Evolutionary conservation across 2,113 vertebrate genomes (phyloP).

Genomic region (Ia io): DNA sequence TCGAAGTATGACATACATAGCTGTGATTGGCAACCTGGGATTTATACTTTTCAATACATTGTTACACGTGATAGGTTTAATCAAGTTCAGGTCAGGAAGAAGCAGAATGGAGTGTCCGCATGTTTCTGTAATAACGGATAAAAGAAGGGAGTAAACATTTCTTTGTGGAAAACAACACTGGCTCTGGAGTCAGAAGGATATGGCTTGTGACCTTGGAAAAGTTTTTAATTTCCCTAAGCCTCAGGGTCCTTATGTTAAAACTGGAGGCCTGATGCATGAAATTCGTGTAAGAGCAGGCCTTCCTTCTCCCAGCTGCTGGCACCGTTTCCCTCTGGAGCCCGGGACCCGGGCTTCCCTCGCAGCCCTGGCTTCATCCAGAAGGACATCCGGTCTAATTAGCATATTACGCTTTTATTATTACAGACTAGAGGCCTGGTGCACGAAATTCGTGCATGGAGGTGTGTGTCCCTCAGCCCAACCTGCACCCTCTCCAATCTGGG

Average conservation of each 20-base stretch:
- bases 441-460: too few species aligned
- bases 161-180: not conserved
- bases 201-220: not conserved
- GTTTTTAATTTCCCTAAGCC: not conserved
- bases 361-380: too few species aligned
- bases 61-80: not conserved
- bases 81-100: not conserved
- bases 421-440: too few species aligned
- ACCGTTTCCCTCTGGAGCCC: too few species aligned
- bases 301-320: too few species aligned
- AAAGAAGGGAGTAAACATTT: not conserved
- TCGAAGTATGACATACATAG: not conserved
- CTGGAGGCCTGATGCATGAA: too few species aligned
- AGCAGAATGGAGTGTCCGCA: not conserved
- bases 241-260: not conserved
- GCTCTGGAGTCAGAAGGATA: not conserved
- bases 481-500: too few species aligned
- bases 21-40: not conserved
- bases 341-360: too few species aligned
- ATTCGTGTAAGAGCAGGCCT: too few species aligned
- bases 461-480: too few species aligned
- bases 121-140: not conserved
- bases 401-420: too few species aligned
- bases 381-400: too few species aligned
- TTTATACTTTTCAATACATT: not conserved